Evolutionary conservation across 1,140 invertebrate species (phyloP).

Genomic region (Leptopilina clavipes): DNA sequence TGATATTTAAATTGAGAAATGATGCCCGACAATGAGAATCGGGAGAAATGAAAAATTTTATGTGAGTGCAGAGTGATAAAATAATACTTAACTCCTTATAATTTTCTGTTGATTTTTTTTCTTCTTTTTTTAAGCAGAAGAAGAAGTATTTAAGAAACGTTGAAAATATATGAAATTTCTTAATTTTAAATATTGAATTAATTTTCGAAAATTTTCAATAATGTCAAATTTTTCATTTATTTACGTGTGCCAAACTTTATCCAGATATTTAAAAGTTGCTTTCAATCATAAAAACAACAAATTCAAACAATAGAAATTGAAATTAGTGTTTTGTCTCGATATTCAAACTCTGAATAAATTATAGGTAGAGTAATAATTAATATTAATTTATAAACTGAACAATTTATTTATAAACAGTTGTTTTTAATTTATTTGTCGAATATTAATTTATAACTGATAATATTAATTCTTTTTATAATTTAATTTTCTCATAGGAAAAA

Average conservation of each 20-base stretch:
- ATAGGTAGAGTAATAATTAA: too few species aligned
- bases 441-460: too few species aligned
- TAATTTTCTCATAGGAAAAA: too few species aligned
- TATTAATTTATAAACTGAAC: too few species aligned
- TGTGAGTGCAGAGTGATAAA: not conserved
- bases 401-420: too few species aligned
- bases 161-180: not conserved
- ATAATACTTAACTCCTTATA: not conserved
- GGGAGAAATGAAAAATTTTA: not conserved
- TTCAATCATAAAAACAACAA: not conserved
- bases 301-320: not conserved
- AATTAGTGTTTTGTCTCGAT: not conserved
- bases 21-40: not conserved
- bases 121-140: too few species aligned
- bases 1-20: not conserved
- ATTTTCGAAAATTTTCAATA: not conserved
- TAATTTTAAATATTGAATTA: not conserved
- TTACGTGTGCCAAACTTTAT: conserved; percentile 26
- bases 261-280: not conserved
- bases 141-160: not conserved
- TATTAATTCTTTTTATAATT: too few species aligned
- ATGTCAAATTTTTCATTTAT: conserved; percentile 1
- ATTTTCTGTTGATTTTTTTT: not conserved
- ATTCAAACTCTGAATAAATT: too few species aligned
- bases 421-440: too few species aligned